phyloP scores from a whole-genome alignment of 2,113 vertebrate species.

The Ursus arctos region DNA sequence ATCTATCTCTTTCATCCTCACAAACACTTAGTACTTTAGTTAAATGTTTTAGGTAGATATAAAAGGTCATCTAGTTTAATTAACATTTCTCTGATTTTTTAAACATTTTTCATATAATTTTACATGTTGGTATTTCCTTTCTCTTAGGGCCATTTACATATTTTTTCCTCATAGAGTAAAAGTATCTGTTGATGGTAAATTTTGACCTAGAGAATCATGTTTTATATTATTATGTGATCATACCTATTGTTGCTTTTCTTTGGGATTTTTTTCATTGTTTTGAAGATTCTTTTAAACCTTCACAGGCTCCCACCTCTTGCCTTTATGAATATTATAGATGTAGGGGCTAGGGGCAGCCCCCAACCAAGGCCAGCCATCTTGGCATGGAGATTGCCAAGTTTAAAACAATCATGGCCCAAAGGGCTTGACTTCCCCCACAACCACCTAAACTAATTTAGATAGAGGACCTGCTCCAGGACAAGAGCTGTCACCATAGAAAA shows the following conservation, averaged over 20 bases:
- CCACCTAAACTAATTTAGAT: neutral
- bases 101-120: neutral
- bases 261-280: neutral
- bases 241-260: neutral
- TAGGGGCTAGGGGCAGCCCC: neutral
- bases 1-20: neutral
- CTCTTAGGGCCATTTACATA: neutral
- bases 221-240: neutral
- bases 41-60: neutral
- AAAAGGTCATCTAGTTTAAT: neutral
- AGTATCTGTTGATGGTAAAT: neutral
- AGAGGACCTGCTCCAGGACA: neutral
- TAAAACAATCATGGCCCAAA: neutral
- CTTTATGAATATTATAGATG: neutral
- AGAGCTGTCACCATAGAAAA: neutral
- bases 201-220: neutral
- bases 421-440: neutral
- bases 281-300: conserved; percentile 10
- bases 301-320: neutral
- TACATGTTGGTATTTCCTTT: neutral
- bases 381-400: neutral
- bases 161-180: neutral
- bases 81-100: conserved; percentile 17
- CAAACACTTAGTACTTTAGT: neutral
- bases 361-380: neutral